Evolutionary conservation across 2,888 invertebrate genomes (phyloP).

Genomic region (Coelopa pilipes): DNA sequence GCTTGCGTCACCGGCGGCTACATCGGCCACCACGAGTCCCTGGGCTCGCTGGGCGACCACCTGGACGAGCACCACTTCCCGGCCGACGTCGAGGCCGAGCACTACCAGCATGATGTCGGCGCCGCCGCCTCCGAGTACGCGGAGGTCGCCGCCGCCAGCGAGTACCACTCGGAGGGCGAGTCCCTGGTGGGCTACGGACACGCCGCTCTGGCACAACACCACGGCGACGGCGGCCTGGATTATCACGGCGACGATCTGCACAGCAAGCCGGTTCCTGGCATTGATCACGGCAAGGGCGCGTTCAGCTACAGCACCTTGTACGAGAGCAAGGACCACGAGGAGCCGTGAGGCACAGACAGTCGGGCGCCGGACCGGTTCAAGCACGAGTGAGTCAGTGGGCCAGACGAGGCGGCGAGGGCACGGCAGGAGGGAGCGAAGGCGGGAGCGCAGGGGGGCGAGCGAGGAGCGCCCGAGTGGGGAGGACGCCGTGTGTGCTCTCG

Average conservation of each 20-base stretch:
- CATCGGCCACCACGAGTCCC: constrained; percentile 46
- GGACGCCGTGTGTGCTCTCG: neutral
- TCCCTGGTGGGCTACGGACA: constrained; percentile 43
- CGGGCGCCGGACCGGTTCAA: neutral
- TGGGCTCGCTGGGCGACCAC: constrained; percentile 56
- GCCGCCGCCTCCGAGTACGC: constrained; percentile 47
- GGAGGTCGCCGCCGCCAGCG: constrained; percentile 46
- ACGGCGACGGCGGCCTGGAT: constrained; percentile 37
- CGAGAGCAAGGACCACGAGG: constrained; percentile 58
- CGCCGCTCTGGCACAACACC: constrained; percentile 39
- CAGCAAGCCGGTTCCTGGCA: constrained; percentile 58
- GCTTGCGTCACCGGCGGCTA: constrained; percentile 13
- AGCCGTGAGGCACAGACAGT: constrained; percentile 28
- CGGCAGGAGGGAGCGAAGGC: neutral
- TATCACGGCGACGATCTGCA: constrained; percentile 43
- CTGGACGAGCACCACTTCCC: constrained; percentile 54
- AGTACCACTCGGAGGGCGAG: constrained; percentile 42
- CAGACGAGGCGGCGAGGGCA: neutral
- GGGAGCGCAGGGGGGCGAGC: too few relatives aligned
- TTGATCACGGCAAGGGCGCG: constrained; percentile 64
- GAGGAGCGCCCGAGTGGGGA: too few relatives aligned
- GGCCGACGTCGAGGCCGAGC: constrained; percentile 49
- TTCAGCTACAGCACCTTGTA: constrained; percentile 63
- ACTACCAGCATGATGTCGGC: constrained; percentile 35
- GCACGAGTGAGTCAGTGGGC: neutral